Evolutionary conservation across 1,140 invertebrate species (phyloP).

Genomic region (Gryllus bimaculatus): DNA sequence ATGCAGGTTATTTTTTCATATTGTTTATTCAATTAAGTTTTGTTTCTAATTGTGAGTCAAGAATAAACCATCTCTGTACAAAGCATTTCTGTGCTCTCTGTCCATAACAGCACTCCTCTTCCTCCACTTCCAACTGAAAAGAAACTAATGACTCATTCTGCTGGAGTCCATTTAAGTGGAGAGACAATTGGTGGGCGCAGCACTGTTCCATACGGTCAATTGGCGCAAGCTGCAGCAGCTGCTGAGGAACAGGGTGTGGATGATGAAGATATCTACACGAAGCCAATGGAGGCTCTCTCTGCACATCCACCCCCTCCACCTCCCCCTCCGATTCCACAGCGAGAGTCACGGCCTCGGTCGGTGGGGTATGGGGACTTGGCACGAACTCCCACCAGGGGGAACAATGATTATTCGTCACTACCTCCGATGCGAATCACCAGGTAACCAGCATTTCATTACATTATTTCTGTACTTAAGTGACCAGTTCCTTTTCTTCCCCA

Average conservation of each 20-base stretch:
- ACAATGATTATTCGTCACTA: constrained; percentile 34
- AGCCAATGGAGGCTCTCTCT: constrained; percentile 36
- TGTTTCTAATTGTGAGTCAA: no score
- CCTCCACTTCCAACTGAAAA: constrained; percentile 52
- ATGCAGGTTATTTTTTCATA: no score
- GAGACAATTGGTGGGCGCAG: constrained; percentile 31
- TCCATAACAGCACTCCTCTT: constrained; percentile 50
- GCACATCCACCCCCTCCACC: constrained; percentile 29
- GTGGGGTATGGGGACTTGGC: constrained; percentile 40
- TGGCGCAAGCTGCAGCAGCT: constrained; percentile 23
- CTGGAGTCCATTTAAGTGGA: constrained; percentile 31
- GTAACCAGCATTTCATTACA: constrained; percentile 18
- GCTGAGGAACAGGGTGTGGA: constrained; percentile 46
- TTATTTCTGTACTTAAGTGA: no score
- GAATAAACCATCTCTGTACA: neutral
- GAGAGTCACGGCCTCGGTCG: constrained; percentile 44
- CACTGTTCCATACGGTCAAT: constrained; percentile 35
- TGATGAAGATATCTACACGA: constrained; percentile 55
- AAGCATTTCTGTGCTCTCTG: constrained; percentile 16
- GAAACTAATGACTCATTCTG: neutral
- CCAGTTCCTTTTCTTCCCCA: no score
- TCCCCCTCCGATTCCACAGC: constrained; percentile 47
- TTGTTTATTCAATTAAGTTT: no score
- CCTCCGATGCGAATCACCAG: constrained; percentile 32
- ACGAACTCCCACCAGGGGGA: constrained; percentile 33